Evolutionary conservation across 2,113 vertebrate species (phyloP), one percentile per base, ranked within the genome.

Genomic region (Cyprinus carpio): DNA sequence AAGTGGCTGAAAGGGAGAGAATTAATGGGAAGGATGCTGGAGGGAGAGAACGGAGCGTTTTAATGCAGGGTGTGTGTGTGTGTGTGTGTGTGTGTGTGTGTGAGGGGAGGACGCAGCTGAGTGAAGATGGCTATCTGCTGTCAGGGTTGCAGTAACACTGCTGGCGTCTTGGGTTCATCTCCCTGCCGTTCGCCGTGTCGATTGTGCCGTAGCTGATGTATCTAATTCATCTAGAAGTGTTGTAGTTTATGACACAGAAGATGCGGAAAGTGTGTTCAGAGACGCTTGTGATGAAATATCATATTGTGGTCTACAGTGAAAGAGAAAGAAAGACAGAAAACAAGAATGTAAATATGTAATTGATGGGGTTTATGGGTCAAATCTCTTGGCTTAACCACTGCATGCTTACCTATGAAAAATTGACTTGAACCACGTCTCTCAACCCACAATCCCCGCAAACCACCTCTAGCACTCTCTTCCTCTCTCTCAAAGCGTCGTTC

Each of bases 1-100:
- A 96, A 93, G 96, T 94, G 93, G 94, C 96, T 96, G 96, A 95
- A 95, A 96, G 96, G 93, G 94, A 96, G 87, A 95, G 94, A 96
- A 96, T 95, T 95, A 95, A 96, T 93, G 94, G 94, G 94, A 92
- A 89, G 90, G 93, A 94, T 87, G 94, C 93, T 91, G 93, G 94
- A 95, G 95, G 92, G 93, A 92, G 82, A 86, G 84, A 87, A 82
- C 65, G 78, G 78, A 83, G 67, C 29, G 49, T 86, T 88, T 89
- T 87, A 88, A 88, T 88, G 84, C 85, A 67, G 51, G 27, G 75
- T 81, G 71, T 83, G 74, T 83, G 62, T 75, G 75, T 78, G 80
- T 58, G 62, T 16, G 31, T 40, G 37, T 40, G 37, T 40, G 37
- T 37, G 37, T 40, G 37, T 40, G 37, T 40, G 34, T 37, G 34